Base-by-base conservation (phyloP, 2,113 vertebrate genomes). In the Apteryx owenii region DNA sequence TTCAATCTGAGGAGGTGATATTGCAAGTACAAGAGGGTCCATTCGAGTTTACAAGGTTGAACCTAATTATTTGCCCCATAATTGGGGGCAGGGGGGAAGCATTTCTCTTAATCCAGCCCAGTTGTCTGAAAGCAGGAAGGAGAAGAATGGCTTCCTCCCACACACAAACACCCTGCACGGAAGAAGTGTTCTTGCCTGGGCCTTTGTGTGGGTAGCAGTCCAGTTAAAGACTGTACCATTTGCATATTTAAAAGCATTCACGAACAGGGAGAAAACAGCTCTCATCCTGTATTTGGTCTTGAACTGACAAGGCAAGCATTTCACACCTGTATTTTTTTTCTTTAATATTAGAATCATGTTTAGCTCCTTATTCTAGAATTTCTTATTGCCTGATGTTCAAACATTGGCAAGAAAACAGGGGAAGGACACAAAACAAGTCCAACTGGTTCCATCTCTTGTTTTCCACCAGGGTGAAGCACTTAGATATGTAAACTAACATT, bases 401-500 rank as follows among this genome's bases (percentile, higher is more conserved):
- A 91, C 73, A 51, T 10, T 69, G 80, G 88, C 88, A 96, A 80
- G 69, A 90, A 89, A 88, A 14, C 25, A 75, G n/a, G 17, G 64
- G 25, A 94, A 68, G 50, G 76, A 77, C 51, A 69, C 42, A 78
- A 36, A 94, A 38, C 85, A 75, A 93, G 88, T 48, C 86, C 69
- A 92, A 16, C 75, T 62, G 51, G 83, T 89, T 95, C 75, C 79
- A 65, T 56, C 60, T 40, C 44, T 38, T 1, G 23, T 62, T 73
- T 91, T 65, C n/a, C 61, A 85, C 33, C 58, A 85, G 38, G 48
- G 48, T 53, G 62, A 97, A 91, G 84, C 71, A 84, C 80, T 84
- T 0, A 3, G 31, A 86, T 83, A 93, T 21, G 82, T 7, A 95
- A 97, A 96, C 88, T 92, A 88, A 93, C 81, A 80, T 85, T 93